Evolutionary conservation across 1,140 invertebrate genomes (phyloP), one percentile per base, ranked within the genome.

Genomic region (Ceratina australensis): DNA sequence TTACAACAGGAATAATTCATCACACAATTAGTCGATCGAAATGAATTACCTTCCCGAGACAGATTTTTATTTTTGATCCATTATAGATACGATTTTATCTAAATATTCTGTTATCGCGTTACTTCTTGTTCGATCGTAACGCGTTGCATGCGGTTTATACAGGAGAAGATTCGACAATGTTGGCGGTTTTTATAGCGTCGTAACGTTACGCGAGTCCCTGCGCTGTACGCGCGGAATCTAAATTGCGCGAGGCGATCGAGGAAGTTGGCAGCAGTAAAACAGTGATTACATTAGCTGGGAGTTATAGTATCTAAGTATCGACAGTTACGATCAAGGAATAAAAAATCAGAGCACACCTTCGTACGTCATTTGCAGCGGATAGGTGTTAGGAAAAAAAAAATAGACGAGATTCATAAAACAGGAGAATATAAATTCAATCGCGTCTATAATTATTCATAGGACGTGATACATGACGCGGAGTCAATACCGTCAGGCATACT

Each of bases 51-150:
- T 33, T 33, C 7, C 33, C 0, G 7, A 42, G 2, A 42, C 33
- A 42, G 33, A 42, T 8, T 42, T 42, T 42, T 10, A 10, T 42
- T 42, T 42, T 10, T 42, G 18, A 42, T 42, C 33, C 18, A 67
- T 15, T 5, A 42, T 8, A 20, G 65, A 26, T 28, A 20, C 24
- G 1, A 16, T 68, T 20, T 28, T 68, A 68, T 68, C 65, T 54
- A 10, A 20, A 28, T 54, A 54, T 54, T 68, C 49, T 56, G 65
- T 68, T 68, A 68, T 68, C 65, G 18, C 10, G 57, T 60, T 67
- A 20, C 26, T 52, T 26, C 28, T 67, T 67, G 13, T 52, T 52
- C 16, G 15, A 0, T 22, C n/a, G 47, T 22, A 54, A 50, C 22
- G 16, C 15, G 18, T 18, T 16, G 20, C 52, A 1, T 10, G 33